phyloP scores from a whole-genome alignment of 2,888 invertebrate species.

The Melanargia galathea region DNA sequence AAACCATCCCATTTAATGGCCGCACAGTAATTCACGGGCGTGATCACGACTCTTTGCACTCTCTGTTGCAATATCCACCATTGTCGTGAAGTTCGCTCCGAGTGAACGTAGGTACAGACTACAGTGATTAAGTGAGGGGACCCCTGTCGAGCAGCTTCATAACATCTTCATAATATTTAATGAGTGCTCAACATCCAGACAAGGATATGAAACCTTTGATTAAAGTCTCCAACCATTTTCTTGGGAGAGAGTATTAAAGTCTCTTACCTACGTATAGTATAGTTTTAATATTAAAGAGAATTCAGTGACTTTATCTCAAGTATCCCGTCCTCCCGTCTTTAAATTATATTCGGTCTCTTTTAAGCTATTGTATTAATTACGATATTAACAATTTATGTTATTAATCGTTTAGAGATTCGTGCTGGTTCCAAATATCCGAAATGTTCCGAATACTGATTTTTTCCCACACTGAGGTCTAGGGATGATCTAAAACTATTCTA shows the following conservation, averaged over 20 bases:
- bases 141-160: conserved; percentile 29
- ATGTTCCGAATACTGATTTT: no score
- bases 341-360: no score
- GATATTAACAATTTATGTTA: no score
- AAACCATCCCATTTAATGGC: conserved; percentile 41
- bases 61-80: conserved; percentile 57
- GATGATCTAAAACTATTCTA: no score
- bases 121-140: conserved; percentile 46
- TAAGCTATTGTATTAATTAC: no score
- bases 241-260: conserved; percentile 13
- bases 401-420: no score
- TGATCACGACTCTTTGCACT: conserved; percentile 53
- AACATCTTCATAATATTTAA: conserved; percentile 24
- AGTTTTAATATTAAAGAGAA: background rate
- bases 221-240: conserved; percentile 19
- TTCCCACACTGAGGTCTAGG: no score
- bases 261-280: background rate
- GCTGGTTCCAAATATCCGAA: no score
- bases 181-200: conserved; percentile 19
- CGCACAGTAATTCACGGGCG: conserved; percentile 46
- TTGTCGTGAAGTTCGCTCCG: conserved; percentile 60
- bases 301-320: background rate
- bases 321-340: no score
- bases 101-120: no score
- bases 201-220: conserved; percentile 24